Evolutionary conservation across 2,888 invertebrate genomes (phyloP).

Genomic region (Acrobasis suavella): DNA sequence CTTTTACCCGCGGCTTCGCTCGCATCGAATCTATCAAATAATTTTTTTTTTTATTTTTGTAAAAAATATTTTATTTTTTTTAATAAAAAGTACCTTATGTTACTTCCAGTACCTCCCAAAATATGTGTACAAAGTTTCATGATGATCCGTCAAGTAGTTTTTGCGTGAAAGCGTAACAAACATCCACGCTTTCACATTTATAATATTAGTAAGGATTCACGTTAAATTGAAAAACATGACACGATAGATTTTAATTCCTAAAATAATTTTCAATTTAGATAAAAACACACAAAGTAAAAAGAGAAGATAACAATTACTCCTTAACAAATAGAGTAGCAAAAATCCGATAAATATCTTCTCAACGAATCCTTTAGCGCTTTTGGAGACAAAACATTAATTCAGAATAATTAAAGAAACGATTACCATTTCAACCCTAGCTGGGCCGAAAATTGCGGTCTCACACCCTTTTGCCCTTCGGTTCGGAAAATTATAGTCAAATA

Average conservation of each 20-base stretch:
- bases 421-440: conserved; percentile 55
- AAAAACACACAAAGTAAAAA: neutral
- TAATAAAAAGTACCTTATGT: too few relatives aligned
- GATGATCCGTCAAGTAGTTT: too few relatives aligned
- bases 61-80: too few relatives aligned
- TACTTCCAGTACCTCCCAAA: too few relatives aligned
- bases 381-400: conserved; percentile 67
- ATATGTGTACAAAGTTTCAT: too few relatives aligned
- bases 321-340: conserved; percentile 19
- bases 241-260: neutral
- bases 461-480: neutral
- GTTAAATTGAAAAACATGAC: neutral
- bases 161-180: too few relatives aligned
- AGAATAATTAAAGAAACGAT: conserved; percentile 80
- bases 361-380: conserved; percentile 50
- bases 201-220: too few relatives aligned
- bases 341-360: conserved; percentile 39
- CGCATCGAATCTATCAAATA: too few relatives aligned
- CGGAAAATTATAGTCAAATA: too few relatives aligned
- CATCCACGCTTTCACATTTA: too few relatives aligned
- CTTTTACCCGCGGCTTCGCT: too few relatives aligned
- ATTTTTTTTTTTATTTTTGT: too few relatives aligned
- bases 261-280: neutral
- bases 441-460: conserved; percentile 61
- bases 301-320: neutral